Evolutionary conservation across 2,888 invertebrate species (phyloP).

Genomic region (Lasioglossum villosulum): DNA sequence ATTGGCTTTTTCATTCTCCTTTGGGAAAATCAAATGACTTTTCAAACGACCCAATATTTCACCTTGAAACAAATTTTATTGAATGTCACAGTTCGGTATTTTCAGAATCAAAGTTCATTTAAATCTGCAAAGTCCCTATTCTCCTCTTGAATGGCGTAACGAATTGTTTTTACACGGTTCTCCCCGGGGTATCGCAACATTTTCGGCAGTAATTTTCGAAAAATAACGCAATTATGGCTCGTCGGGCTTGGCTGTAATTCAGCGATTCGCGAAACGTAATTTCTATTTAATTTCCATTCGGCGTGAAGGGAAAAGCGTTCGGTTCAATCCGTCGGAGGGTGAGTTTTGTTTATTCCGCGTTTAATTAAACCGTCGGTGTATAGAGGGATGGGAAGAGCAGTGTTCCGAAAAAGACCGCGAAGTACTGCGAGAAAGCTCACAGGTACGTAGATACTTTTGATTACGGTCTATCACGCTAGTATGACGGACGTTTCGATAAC

Average conservation of each 20-base stretch:
- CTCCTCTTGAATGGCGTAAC: background rate
- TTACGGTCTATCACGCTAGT: conserved; percentile 27
- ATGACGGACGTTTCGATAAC: conserved; percentile 56
- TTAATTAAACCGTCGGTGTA: background rate
- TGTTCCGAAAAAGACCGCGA: background rate
- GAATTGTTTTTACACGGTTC: background rate
- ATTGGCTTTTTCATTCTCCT: too few relatives aligned
- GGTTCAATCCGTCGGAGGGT: background rate
- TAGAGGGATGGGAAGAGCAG: background rate
- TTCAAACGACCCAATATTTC: too few relatives aligned
- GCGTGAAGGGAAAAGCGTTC: background rate
- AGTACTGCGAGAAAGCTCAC: background rate
- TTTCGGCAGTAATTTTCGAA: background rate
- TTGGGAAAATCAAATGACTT: too few relatives aligned
- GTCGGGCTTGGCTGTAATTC: background rate
- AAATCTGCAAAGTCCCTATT: background rate
- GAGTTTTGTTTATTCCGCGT: background rate
- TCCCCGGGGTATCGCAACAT: background rate
- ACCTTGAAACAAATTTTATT: background rate
- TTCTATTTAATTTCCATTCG: background rate
- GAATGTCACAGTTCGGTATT: background rate
- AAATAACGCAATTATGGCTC: background rate
- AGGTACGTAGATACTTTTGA: background rate
- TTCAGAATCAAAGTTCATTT: background rate
- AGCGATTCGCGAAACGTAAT: conserved; percentile 3